Evolutionary conservation across 2,797 vertebrate genomes (phyloP).

Genomic region (Hoplostethus mediterraneus): DNA sequence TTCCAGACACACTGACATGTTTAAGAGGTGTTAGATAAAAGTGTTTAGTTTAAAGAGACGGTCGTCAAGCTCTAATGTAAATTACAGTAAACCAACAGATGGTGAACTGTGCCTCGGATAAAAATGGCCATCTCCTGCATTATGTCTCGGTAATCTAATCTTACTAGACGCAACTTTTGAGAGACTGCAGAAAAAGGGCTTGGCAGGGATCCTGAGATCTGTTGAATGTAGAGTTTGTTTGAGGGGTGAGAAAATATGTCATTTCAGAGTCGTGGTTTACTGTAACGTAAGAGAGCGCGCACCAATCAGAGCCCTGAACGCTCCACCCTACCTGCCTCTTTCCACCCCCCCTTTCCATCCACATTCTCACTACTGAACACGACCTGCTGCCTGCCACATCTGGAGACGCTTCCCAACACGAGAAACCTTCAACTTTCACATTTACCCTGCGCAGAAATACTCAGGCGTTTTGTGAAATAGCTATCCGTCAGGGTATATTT

Average conservation of each 20-base stretch:
- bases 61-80: background rate
- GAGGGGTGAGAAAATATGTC: conserved; percentile 83
- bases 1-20: conserved; percentile 18
- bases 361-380: conserved; percentile 75
- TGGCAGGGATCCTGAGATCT: conserved; percentile 75
- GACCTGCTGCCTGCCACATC: conserved; percentile 77
- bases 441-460: conserved; percentile 48
- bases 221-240: conserved; percentile 85
- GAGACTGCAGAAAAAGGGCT: conserved; percentile 76
- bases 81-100: conserved; percentile 11
- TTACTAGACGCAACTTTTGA: conserved; percentile 76
- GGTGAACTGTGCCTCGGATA: conserved; percentile 23
- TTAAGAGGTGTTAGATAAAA: conserved; percentile 2
- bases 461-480: conserved; percentile 42
- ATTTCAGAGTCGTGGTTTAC: conserved; percentile 82
- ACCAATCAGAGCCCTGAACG: conserved; percentile 77
- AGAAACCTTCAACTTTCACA: conserved; percentile 65
- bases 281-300: conserved; percentile 76
- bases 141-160: conserved; percentile 75
- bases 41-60: background rate
- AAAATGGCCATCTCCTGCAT: conserved; percentile 61
- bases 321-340: conserved; percentile 78
- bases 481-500: conserved; percentile 52
- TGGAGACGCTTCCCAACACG: conserved; percentile 73
- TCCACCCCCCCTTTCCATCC: conserved; percentile 68